These are phyloP conservation scores for Alligator sinensis DNA, from an alignment of 2,113 vertebrate genomes.

Conservation along the genomic window DNA sequence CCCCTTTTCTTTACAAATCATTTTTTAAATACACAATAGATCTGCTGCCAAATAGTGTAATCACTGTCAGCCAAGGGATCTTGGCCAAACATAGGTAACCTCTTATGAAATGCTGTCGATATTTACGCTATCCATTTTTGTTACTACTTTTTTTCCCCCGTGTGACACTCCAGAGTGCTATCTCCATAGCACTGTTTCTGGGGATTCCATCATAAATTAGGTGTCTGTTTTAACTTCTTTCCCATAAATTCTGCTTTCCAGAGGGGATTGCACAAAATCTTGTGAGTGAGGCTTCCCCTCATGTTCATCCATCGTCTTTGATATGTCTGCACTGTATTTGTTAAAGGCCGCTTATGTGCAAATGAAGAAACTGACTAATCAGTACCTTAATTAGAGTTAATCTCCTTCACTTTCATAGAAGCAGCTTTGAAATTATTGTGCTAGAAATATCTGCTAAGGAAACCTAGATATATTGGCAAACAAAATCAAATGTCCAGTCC, in stretches of 20 bases:
- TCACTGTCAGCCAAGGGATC: not conserved
- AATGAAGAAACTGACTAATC: not conserved
- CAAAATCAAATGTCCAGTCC: not conserved
- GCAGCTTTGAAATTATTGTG: not conserved
- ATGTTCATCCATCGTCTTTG: not conserved
- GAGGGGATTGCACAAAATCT: not conserved
- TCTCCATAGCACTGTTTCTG: not conserved
- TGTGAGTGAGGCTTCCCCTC: not conserved
- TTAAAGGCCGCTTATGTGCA: not conserved
- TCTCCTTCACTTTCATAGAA: not conserved
- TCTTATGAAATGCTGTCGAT: not conserved
- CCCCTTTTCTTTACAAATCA: not conserved
- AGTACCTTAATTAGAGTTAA: not conserved
- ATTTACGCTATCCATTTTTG: not conserved
- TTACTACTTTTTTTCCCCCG: not conserved
- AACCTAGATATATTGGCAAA: not conserved
- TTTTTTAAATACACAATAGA: not conserved
- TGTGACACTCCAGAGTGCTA: not conserved
- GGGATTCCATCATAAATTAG: not conserved
- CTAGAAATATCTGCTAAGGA: slow-evolving; percentile 4
- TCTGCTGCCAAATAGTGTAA: not conserved
- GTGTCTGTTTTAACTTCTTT: not conserved
- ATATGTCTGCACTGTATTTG: not conserved
- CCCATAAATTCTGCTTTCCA: not conserved
- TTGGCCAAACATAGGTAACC: not conserved